Evolutionary conservation across 2,888 invertebrate genomes (phyloP).

Genomic region (Lathronympha strigana): DNA sequence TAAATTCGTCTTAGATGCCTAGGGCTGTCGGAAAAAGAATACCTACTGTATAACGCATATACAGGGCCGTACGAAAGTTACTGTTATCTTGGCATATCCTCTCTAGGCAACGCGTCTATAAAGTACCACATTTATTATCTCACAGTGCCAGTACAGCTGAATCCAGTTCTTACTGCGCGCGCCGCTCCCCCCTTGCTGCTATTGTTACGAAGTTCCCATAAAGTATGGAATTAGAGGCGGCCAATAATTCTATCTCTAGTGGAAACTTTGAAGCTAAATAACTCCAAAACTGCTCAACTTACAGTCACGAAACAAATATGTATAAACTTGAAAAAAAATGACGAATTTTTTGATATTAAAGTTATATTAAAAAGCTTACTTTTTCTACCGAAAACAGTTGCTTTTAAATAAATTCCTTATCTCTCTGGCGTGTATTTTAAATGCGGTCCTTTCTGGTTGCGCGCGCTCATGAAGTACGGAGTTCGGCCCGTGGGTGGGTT

Average conservation of each 20-base stretch:
- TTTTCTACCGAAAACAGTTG: conserved; percentile 47
- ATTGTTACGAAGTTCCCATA: conserved; percentile 82
- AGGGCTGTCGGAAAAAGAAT: conserved; percentile 68
- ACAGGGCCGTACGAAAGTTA: conserved; percentile 82
- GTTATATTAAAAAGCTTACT: conserved; percentile 33
- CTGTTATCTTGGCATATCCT: conserved; percentile 86
- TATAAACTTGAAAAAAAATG: conserved; percentile 63
- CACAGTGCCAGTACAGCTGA: conserved; percentile 63
- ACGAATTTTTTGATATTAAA: conserved; percentile 68
- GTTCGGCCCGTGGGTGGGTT: conserved; percentile 58
- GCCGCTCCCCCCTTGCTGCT: conserved; percentile 81
- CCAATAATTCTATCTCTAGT: conserved; percentile 78
- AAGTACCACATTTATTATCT: conserved; percentile 76
- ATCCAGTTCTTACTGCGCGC: conserved; percentile 74
- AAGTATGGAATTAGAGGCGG: conserved; percentile 68
- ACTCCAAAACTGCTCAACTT: conserved; percentile 45
- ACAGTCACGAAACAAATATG: conserved; percentile 49
- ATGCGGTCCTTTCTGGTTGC: conserved; percentile 79
- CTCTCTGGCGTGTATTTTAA: conserved; percentile 82
- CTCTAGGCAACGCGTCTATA: conserved; percentile 81
- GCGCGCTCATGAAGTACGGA: conserved; percentile 72
- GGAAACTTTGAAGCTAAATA: conserved; percentile 61
- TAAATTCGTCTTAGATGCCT: conserved; percentile 64
- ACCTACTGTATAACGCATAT: conserved; percentile 63
- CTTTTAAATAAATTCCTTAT: conserved; percentile 80